phyloP scores from a whole-genome alignment of 2,888 invertebrate genomes.

The Dyspetes luteomarginatus region DNA sequence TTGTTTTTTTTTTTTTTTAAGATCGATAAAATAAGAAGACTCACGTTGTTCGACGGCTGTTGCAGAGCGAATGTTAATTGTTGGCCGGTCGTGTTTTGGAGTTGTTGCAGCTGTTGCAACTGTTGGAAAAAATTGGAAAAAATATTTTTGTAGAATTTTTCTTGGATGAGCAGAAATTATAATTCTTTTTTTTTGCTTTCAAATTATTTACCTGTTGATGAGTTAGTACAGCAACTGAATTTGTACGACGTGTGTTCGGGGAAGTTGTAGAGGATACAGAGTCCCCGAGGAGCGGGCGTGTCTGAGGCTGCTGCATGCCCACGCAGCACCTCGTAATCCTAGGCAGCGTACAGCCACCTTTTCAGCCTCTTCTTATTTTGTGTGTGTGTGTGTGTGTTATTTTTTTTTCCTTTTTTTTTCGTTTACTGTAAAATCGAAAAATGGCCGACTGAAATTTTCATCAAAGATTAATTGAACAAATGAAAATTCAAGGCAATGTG shows the following conservation, averaged over 20 bases:
- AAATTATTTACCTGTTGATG: slow-evolving; percentile 79
- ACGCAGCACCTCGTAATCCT: slow-evolving; percentile 83
- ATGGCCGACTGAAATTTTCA: not conserved
- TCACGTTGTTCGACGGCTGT: slow-evolving; percentile 80
- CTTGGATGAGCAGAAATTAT: not conserved
- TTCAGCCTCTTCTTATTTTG: slow-evolving; percentile 75
- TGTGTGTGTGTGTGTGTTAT: slow-evolving; percentile 50
- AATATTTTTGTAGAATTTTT: not conserved
- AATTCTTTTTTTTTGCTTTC: too few species aligned
- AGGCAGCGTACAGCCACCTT: slow-evolving; percentile 83
- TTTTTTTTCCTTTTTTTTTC: slow-evolving; percentile 13
- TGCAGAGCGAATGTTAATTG: slow-evolving; percentile 82
- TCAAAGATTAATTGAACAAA: too few species aligned
- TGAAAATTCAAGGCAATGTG: too few species aligned
- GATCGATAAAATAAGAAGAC: slow-evolving; percentile 61
- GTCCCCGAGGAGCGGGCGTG: slow-evolving; percentile 84
- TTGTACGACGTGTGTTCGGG: slow-evolving; percentile 82
- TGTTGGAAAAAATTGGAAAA: slow-evolving; percentile 62
- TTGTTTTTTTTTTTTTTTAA: too few species aligned
- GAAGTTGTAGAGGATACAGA: slow-evolving; percentile 84
- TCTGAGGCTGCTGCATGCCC: slow-evolving; percentile 84
- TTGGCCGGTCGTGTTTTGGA: slow-evolving; percentile 81
- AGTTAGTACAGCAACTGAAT: slow-evolving; percentile 82
- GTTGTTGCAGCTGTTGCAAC: slow-evolving; percentile 82
- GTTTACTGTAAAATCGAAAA: slow-evolving; percentile 3